A percentile compares a stretch with the other conserved stretches of the same genome.
Evolutionary conservation across 2,797 vertebrate species (phyloP).

Genomic region (Argya squamiceps): DNA sequence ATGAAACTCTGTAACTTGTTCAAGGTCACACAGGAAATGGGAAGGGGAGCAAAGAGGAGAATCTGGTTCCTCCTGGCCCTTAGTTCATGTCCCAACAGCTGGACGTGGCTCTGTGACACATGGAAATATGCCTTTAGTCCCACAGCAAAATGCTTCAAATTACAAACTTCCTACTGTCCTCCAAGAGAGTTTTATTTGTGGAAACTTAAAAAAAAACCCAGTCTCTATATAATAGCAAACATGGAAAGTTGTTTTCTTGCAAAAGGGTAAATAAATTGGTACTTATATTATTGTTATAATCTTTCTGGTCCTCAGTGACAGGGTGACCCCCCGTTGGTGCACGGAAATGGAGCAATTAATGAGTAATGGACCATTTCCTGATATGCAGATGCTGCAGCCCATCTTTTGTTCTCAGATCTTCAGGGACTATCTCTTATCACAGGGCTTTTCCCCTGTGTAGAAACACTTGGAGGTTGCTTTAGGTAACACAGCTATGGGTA

Average conservation of each 20-base stretch:
- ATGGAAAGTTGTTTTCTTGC: constrained; percentile 7
- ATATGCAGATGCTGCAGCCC: not conserved
- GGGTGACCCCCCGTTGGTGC: not conserved
- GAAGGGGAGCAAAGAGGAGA: not conserved
- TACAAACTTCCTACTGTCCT: constrained; percentile 12
- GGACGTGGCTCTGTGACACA: not conserved
- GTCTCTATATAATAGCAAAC: not conserved
- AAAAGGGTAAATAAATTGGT: constrained; percentile 38
- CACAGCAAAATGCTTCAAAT: constrained; percentile 41
- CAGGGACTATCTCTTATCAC: constrained; percentile 29
- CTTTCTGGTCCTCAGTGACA: not conserved
- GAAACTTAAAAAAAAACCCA: accelerated
- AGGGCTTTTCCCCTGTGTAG: constrained; percentile 15
- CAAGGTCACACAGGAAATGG: constrained; percentile 5
- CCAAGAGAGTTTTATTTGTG: not conserved
- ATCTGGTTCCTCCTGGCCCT: not conserved
- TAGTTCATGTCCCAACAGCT: not conserved
- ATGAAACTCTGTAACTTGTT: not conserved
- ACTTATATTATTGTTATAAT: constrained; percentile 27
- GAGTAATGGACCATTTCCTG: constrained; percentile 35
- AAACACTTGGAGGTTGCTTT: constrained; percentile 61
- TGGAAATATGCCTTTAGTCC: not conserved
- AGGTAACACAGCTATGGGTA: constrained; percentile 39
- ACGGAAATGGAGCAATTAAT: constrained; percentile 47
- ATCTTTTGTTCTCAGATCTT: constrained; percentile 41